phyloP scores from a whole-genome alignment of 1,140 invertebrate species.

The Nephila pilipes region DNA sequence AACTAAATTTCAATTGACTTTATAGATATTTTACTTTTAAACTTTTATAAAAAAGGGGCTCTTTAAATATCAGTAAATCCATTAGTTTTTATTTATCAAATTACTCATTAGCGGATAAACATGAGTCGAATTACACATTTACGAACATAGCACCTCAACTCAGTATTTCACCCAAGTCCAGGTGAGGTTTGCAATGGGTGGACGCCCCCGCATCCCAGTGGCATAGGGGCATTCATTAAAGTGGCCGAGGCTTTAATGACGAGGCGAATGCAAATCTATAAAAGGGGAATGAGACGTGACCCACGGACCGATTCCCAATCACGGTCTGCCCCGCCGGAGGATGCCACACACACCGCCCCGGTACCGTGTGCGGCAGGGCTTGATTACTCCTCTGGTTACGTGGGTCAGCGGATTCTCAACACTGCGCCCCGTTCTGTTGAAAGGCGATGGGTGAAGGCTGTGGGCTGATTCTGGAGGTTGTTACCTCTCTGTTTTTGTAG shows the following conservation, averaged over 20 bases:
- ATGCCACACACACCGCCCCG: not conserved
- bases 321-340: not conserved
- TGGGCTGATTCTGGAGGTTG: not conserved
- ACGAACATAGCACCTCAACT: no score
- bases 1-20: no score
- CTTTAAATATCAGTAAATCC: no score
- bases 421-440: not conserved
- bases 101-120: no score
- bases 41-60: no score
- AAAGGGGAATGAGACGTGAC: slow-evolving; percentile 55
- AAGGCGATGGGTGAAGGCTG: not conserved
- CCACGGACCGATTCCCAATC: slow-evolving; percentile 54
- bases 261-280: slow-evolving; percentile 56
- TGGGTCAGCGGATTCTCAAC: slow-evolving; percentile 31
- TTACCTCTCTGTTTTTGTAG: not conserved
- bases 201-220: not conserved
- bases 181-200: not conserved
- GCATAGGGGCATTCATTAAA: slow-evolving; percentile 31
- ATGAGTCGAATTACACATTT: no score
- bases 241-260: slow-evolving; percentile 45
- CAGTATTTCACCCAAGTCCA: no score
- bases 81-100: no score
- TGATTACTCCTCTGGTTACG: slow-evolving; percentile 33
- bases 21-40: no score
- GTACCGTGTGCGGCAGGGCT: not conserved